These are phyloP conservation scores for Gymnarchus niloticus DNA, from an alignment of 2,113 vertebrate species.

Conservation along the genomic window DNA sequence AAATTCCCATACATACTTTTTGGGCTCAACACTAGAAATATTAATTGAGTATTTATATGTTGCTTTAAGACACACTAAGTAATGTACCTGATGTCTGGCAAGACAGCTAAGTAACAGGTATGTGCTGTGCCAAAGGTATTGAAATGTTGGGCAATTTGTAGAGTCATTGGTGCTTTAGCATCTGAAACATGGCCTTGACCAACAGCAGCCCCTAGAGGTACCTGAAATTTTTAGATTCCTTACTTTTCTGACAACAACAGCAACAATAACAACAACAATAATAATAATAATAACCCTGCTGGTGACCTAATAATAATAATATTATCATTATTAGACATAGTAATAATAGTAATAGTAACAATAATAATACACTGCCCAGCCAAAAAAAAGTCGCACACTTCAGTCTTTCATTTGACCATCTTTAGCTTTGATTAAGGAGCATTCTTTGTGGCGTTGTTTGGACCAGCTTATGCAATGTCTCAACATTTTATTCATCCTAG, in stretches of 20 bases:
- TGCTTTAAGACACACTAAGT: no score
- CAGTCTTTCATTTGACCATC: no score
- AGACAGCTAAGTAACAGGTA: background rate
- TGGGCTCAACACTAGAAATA: background rate
- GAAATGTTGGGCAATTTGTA: constrained; percentile 6
- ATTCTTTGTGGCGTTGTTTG: no score
- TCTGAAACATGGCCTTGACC: constrained; percentile 28
- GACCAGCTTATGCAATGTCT: no score
- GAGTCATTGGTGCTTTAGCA: background rate
- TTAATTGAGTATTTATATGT: background rate
- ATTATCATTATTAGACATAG: no score
- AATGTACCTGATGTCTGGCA: background rate
- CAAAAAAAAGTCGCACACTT: no score
- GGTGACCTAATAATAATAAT: background rate
- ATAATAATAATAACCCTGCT: no score
- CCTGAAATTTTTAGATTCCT: background rate
- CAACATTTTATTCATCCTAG: no score
- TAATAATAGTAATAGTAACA: background rate
- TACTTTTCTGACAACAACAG: background rate
- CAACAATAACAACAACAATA: background rate
- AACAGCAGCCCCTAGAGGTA: constrained; percentile 48
- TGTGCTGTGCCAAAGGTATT: background rate
- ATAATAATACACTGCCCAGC: no score
- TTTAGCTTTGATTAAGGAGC: no score
- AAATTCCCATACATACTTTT: no score